Base-by-base conservation (phyloP, 2,888 invertebrate genomes). In the Odontocerum albicorne region DNA sequence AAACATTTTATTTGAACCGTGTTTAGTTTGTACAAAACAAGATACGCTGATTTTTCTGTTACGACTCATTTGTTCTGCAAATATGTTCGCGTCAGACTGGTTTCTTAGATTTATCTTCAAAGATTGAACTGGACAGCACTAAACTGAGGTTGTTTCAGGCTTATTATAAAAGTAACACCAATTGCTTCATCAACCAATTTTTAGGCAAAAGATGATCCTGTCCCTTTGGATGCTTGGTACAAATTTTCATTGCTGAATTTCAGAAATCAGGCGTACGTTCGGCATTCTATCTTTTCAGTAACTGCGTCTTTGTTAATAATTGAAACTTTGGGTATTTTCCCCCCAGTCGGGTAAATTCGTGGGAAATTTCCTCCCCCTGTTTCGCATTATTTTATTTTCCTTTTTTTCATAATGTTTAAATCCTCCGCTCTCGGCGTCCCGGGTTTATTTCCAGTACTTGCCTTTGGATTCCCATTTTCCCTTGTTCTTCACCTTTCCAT, bases 261-360 rank as follows among this genome's bases (percentile, higher is more conserved):
- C n/a, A n/a, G n/a, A n/a, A n/a, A 7, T 27, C 27, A 27, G 27
- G 4, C 10, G 27, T 27, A 7, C 27, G 6, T 27, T 27, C 35
- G 8, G 35, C 12, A 12, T 12, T 35, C 8, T 35, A 35, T 35
- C 13, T 35, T 35, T 49, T 50, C 54, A 44, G 50, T 31, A 45
- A 49, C 51, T 47, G 51, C 55, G 47, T 59, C 51, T 59, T 55
- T 55, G 55, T 59, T 59, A 55, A 59, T 59, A 59, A 59, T 55
- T 59, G 58, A 59, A 59, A 59, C 55, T 47, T 47, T 36, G 33
- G 8, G 43, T 50, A 40, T 43, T 43, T 43, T 43, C 47, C 35
- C 35, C 16, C 50, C 21, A 13, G 16, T 22, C n/a, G 22, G 13
- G 27, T 22, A 20, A 4, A 12, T 17, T 32, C 32, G 17, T 17